A percentile compares a stretch with the other conserved stretches of the same genome.
Evolutionary conservation across 1,140 invertebrate genomes (phyloP).

Genomic region (Drosophila ercepeae): DNA sequence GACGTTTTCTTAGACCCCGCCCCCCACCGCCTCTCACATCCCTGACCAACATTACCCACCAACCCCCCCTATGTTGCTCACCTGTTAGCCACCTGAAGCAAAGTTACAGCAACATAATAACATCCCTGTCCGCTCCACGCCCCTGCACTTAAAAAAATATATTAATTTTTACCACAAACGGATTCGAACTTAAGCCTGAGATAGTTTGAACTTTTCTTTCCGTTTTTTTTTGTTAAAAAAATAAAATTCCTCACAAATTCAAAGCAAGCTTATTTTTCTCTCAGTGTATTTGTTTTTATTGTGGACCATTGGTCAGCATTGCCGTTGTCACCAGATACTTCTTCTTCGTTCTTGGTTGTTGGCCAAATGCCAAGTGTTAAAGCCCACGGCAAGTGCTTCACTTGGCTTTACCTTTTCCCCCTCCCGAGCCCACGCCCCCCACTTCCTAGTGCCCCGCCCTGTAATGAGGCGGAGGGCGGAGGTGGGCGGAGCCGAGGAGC

Average conservation of each 20-base stretch:
- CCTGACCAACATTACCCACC: too few relatives aligned
- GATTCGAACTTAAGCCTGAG: too few relatives aligned
- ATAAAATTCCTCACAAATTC: neutral
- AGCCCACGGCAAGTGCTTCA: constrained; percentile 70
- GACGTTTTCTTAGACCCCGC: constrained; percentile 38
- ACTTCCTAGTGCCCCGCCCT: constrained; percentile 10
- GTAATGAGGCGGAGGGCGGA: constrained; percentile 26
- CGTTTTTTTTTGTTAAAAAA: too few relatives aligned
- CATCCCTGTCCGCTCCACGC: constrained; percentile 7
- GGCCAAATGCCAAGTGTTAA: constrained; percentile 66
- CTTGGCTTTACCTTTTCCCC: constrained; percentile 7
- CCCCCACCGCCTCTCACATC: neutral
- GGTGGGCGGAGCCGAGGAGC: constrained; percentile 32
- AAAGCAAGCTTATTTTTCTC: neutral
- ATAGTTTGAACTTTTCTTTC: too few relatives aligned
- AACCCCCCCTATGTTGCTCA: constrained; percentile 11
- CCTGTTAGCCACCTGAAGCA: constrained; percentile 49
- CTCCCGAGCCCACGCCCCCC: neutral
- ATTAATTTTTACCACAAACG: too few relatives aligned
- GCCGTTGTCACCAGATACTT: constrained; percentile 65
- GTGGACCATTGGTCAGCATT: constrained; percentile 15
- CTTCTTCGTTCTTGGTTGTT: constrained; percentile 13
- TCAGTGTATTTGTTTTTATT: neutral
- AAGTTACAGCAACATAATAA: constrained; percentile 69
- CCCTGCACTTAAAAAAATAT: neutral